Evolutionary conservation across 2,888 invertebrate genomes (phyloP), one percentile per base, ranked within the genome.

Genomic region (Crematogaster levior): DNA sequence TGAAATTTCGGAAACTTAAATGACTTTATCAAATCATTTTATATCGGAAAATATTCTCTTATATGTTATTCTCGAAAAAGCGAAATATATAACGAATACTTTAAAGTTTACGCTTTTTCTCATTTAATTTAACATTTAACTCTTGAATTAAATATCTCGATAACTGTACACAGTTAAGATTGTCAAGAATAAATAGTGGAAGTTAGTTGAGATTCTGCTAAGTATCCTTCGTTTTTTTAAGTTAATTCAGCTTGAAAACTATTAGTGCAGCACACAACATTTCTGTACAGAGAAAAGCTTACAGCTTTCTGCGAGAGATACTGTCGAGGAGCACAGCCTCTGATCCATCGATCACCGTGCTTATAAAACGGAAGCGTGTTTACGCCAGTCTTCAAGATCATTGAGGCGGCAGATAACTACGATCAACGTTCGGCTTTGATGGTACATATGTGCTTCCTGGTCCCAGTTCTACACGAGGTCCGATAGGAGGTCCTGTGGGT

Each of bases 321-420:
- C 3, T 10, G n/a, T 12, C 24, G 37, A 53, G 21, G 15, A 58
- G 10, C 34, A 3, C n/a, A 43, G 18, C 6, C n/a, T 61, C n/a
- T n/a, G n/a, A n/a, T n/a, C n/a, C 43, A n/a, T 18, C 18, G 21
- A 60, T 24, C 6, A 48, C 6, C 5, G 21, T 60, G 37, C 61
- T 34, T 7, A 48, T 6, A 61, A 37, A 61, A 37, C 24, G n/a
- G 48, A 37, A 61, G 18, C 61, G 37, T 15, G 18, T 37, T 61
- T 40, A 70, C 18, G 24, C 21, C n/a, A 70, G 18, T 30, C 18
- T 27, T 7, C 18, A n/a, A 27, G 21, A 30, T 60, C 43, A 40
- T 58, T 85, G 74, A 9, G 93, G 93, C 5, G 93, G 94, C 63
- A 93, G 87, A 81, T 94, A 94, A 74, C 85, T 90, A 81, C 91